phyloP scores from a whole-genome alignment of 2,113 vertebrate species.

The Phasianus colchicus region DNA sequence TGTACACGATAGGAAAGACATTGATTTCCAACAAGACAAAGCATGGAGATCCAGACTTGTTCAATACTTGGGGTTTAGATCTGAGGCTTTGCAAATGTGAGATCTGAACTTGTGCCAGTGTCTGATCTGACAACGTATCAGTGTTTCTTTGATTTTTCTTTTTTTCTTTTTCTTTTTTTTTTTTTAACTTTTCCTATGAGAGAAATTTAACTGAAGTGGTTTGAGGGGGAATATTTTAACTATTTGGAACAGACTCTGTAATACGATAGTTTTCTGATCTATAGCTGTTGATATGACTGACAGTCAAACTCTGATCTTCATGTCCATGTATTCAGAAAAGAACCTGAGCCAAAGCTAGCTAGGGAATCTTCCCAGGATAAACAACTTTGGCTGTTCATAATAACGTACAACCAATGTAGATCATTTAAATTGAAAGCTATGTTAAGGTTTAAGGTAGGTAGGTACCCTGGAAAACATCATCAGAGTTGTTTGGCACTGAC shows the following conservation, averaged over 20 bases:
- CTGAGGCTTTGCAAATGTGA: background rate
- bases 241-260: background rate
- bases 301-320: background rate
- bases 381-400: background rate
- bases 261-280: background rate
- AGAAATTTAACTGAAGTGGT: slow-evolving; percentile 20
- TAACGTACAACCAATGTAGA: background rate
- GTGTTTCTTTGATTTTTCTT: background rate
- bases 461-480: background rate
- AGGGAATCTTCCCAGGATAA: background rate
- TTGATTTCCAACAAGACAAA: background rate
- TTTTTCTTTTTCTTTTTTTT: background rate
- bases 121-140: background rate
- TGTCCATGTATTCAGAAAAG: background rate
- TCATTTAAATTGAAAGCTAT: background rate
- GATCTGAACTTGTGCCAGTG: slow-evolving; percentile 51
- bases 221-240: background rate
- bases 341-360: background rate
- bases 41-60: background rate
- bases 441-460: background rate
- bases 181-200: background rate
- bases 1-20: background rate
- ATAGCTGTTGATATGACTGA: background rate
- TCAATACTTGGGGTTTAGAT: slow-evolving; percentile 8
- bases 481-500: background rate